Evolutionary conservation across 1,140 invertebrate species (phyloP), one percentile per base, ranked within the genome.

Genomic region (Stegodyphus dumicola): DNA sequence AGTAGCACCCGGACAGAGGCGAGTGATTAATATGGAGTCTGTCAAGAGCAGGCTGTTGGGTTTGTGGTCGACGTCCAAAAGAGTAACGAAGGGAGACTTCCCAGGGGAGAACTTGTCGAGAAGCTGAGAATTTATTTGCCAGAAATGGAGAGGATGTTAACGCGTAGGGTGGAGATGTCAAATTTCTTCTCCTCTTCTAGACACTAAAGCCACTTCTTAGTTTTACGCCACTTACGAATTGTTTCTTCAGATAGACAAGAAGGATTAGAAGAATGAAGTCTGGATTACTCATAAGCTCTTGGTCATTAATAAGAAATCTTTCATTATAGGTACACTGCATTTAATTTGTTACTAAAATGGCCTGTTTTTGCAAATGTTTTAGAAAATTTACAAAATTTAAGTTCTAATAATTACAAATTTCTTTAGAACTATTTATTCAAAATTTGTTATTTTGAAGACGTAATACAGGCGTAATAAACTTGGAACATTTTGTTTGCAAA

Each of bases 111-210:
- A 81, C n/a, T 81, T 71, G 69, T 81, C 69, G 54, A 49, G 78
- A 48, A 64, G 78, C n/a, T 56, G 78, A 81, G 52, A 81, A 81
- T 81, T 81, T 81, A 81, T 81, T 73, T 56, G 78, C 18, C 49
- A 15, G 33, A 48, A 49, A 71, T 15, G 3, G 33, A 33, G 33
- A 33, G 33, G 56, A 60, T 15, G 56, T 11, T 60, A 60, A 60
- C 56, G 15, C 9, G 56, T 11, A 15, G 15, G 56, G 56, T 15
- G 56, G 56, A 9, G 56, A 60, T 11, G 15, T 11, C 9, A 0
- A 9, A 9, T 15, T 60, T 11, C 56, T 60, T 60, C 15, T 60
- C 15, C 56, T 11, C 56, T 60, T 15, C 15, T 60, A 60, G 56
- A 15, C 56, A 15, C 56, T 60, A 60, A 60, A 33, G 33, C 33